Evolutionary conservation across 1,140 invertebrate species (phyloP).

Genomic region (Stegodyphus dumicola): DNA sequence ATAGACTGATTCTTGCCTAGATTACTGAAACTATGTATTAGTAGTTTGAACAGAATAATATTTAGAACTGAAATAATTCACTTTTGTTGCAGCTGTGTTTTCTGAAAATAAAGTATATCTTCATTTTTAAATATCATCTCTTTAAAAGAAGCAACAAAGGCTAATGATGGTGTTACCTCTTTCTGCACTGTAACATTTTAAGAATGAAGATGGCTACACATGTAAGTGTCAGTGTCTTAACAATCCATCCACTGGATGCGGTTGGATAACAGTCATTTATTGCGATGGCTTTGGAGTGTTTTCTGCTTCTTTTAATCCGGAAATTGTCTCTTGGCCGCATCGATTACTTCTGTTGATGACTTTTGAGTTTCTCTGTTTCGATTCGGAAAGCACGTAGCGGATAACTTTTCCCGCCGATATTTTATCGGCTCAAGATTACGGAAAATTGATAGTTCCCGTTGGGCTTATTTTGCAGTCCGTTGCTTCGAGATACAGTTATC

Average conservation of each 20-base stretch:
- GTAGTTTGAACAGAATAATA: too few species aligned
- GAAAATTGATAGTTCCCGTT: constrained; percentile 53
- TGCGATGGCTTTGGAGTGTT: constrained; percentile 6
- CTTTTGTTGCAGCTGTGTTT: too few species aligned
- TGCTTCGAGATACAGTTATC: constrained; percentile 21
- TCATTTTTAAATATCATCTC: too few species aligned
- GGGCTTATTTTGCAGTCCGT: constrained; percentile 40
- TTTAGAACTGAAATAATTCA: too few species aligned
- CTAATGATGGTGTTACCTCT: too few species aligned
- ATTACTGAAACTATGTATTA: too few species aligned
- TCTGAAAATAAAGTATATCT: too few species aligned
- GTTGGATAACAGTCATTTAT: constrained; percentile 8
- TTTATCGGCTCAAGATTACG: constrained; percentile 50
- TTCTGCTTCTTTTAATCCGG: constrained; percentile 51
- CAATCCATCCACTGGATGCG: background rate
- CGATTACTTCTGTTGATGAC: constrained; percentile 48
- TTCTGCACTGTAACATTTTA: too few species aligned
- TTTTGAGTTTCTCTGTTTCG: constrained; percentile 45
- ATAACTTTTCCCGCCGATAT: constrained; percentile 24
- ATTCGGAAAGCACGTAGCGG: constrained; percentile 29
- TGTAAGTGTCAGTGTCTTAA: too few species aligned
- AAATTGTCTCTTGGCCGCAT: constrained; percentile 46
- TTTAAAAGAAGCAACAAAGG: too few species aligned
- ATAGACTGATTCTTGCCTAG: too few species aligned
- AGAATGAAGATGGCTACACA: too few species aligned